Evolutionary conservation across 2,888 invertebrate genomes (phyloP).

Genomic region (Perdita meconis): DNA sequence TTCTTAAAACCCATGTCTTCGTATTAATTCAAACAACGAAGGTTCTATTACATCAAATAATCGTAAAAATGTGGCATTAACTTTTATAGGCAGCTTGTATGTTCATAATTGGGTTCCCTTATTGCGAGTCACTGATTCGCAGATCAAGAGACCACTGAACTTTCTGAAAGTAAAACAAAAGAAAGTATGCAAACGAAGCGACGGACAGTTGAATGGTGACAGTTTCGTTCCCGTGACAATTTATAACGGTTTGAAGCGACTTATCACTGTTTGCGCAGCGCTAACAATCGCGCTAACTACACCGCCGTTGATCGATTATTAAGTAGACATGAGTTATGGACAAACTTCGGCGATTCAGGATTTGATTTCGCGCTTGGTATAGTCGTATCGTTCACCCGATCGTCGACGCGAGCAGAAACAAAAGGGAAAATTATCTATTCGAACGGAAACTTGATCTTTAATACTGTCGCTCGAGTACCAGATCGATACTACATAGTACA

Average conservation of each 20-base stretch:
- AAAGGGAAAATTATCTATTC: conserved; percentile 18
- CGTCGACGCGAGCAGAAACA: conserved; percentile 22
- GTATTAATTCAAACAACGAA: background rate
- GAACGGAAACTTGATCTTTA: conserved; percentile 26
- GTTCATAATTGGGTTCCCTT: background rate
- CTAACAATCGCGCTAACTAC: conserved; percentile 27
- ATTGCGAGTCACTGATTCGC: conserved; percentile 10
- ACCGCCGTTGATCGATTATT: conserved; percentile 49
- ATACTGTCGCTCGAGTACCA: conserved; percentile 21
- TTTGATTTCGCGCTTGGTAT: conserved; percentile 23
- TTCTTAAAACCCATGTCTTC: background rate
- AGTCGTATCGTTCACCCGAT: conserved; percentile 36
- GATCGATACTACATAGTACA: background rate
- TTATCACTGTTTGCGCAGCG: conserved; percentile 35
- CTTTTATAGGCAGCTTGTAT: background rate
- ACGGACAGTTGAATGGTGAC: conserved; percentile 31
- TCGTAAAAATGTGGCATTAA: background rate
- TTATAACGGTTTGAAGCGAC: conserved; percentile 34
- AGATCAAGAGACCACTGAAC: conserved; percentile 7
- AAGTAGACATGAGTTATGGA: conserved; percentile 63
- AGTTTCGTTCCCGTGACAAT: conserved; percentile 35
- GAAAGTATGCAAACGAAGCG: conserved; percentile 24
- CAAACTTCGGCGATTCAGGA: conserved; percentile 42
- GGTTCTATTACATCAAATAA: background rate
- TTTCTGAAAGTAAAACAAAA: conserved; percentile 15